phyloP scores from a whole-genome alignment of 1,140 invertebrate genomes.

The Musca domestica region DNA sequence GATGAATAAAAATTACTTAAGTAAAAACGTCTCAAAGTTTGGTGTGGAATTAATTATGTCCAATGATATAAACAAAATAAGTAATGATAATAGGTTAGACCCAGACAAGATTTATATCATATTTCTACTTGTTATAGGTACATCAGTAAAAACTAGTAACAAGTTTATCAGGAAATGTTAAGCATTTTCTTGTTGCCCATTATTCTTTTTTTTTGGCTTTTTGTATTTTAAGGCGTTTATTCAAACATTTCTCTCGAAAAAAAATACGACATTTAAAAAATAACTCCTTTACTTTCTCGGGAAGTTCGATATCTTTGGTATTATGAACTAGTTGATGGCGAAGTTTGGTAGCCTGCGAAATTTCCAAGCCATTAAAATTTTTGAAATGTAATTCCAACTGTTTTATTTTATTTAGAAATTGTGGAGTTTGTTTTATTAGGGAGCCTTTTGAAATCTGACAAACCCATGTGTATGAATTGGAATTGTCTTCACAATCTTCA shows the following conservation, averaged over 20 bases:
- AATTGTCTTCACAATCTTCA: neutral
- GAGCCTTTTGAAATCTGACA: neutral
- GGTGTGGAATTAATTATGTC: no score
- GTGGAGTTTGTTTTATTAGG: neutral
- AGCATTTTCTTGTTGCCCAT: no score
- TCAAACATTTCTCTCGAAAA: neutral
- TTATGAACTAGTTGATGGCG: neutral
- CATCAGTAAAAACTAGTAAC: no score
- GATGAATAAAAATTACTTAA: no score
- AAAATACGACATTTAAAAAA: constrained; percentile 17
- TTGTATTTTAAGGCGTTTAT: neutral
- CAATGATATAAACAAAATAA: no score
- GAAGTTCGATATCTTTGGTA: neutral
- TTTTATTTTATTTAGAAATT: neutral
- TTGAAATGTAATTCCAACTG: neutral
- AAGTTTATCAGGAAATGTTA: no score
- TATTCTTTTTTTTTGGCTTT: constrained; percentile 1
- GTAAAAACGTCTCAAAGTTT: no score
- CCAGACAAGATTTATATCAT: no score
- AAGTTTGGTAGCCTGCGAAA: neutral
- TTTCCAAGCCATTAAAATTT: constrained; percentile 2
- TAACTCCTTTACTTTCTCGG: neutral
- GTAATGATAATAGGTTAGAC: no score
- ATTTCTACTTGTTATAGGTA: neutral
- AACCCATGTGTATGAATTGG: neutral